A percentile compares a stretch with the other conserved stretches of the same genome.
Evolutionary conservation across 2,888 invertebrate genomes (phyloP).

Genomic region (Ormyrus rosae): DNA sequence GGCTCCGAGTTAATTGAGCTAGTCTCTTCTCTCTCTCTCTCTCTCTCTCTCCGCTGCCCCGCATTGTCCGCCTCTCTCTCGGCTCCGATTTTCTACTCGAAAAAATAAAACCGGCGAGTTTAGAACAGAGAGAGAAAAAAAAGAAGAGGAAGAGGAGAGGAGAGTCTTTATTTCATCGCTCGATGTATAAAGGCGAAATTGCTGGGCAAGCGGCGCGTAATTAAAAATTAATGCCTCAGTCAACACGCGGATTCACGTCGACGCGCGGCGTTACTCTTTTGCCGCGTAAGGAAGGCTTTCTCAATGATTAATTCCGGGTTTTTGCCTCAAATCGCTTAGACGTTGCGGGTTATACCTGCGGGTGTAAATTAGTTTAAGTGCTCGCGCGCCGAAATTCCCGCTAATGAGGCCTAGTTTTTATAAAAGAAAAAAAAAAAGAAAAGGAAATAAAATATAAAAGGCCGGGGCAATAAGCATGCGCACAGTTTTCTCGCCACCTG

Average conservation of each 20-base stretch:
- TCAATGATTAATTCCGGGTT: too few species aligned
- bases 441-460: slow-evolving; percentile 17
- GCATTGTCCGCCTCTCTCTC: background rate
- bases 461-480: slow-evolving; percentile 20
- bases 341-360: background rate
- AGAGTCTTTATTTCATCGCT: too few species aligned
- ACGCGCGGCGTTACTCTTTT: too few species aligned
- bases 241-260: background rate
- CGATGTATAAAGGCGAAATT: too few species aligned
- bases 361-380: slow-evolving; percentile 1
- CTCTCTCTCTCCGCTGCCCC: background rate
- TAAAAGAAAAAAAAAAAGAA: background rate
- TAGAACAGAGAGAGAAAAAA: too few species aligned
- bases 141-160: too few species aligned
- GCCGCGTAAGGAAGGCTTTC: too few species aligned
- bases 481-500: slow-evolving; percentile 16
- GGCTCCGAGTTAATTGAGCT: background rate
- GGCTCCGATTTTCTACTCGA: too few species aligned
- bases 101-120: too few species aligned
- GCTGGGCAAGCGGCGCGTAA: background rate
- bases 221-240: slow-evolving; percentile 26
- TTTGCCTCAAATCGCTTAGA: too few species aligned
- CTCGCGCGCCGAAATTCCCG: slow-evolving; percentile 43
- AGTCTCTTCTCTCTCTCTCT: background rate
- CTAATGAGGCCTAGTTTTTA: slow-evolving; percentile 55